Percentiles rank a stretch among this genome's conserved stretches.
These are phyloP conservation scores for Nothocercus nigrocapillus DNA, from an alignment of 2,113 vertebrate genomes.

Conservation along the genomic window DNA sequence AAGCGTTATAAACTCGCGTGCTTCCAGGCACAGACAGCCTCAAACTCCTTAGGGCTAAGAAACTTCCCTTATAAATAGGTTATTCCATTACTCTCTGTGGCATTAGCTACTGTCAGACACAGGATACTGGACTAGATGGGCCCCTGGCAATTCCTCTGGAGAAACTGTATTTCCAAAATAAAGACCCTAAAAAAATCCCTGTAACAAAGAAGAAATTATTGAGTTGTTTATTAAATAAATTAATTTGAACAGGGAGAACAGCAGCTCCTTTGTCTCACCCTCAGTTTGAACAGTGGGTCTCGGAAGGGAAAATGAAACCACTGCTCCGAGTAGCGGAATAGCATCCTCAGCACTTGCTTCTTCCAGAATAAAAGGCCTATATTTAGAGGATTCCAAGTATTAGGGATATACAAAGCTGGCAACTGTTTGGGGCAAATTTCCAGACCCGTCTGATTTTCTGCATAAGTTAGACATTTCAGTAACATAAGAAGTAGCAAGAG, in stretches of 20 bases:
- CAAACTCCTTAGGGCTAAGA: constrained; percentile 33
- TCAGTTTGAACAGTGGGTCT: constrained; percentile 10
- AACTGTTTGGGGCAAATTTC: constrained; percentile 60
- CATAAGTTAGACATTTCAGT: constrained; percentile 46
- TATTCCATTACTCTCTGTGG: constrained; percentile 6
- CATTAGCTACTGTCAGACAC: constrained; percentile 46
- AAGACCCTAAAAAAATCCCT: constrained; percentile 19
- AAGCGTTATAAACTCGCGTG: constrained; percentile 29
- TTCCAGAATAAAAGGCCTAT: constrained; percentile 65
- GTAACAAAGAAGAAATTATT: constrained; percentile 64
- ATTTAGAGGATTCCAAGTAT: constrained; percentile 64
- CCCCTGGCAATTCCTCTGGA: constrained; percentile 63
- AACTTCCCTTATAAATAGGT: constrained; percentile 41
- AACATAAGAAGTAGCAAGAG: constrained; percentile 39
- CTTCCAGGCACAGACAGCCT: constrained; percentile 59
- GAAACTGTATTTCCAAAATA: constrained; percentile 37
- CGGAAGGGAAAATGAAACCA: constrained; percentile 62
- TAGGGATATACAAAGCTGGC: constrained; percentile 57
- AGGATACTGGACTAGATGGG: constrained; percentile 33
- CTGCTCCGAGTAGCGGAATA: constrained; percentile 8
- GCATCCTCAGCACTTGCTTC: constrained; percentile 11
- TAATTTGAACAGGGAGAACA: constrained; percentile 63
- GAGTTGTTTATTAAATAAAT: constrained; percentile 68
- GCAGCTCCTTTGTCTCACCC: constrained; percentile 42
- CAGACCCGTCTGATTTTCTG: constrained; percentile 51